Evolutionary conservation across 2,888 invertebrate genomes (phyloP).

Genomic region (Parnassius orleans): DNA sequence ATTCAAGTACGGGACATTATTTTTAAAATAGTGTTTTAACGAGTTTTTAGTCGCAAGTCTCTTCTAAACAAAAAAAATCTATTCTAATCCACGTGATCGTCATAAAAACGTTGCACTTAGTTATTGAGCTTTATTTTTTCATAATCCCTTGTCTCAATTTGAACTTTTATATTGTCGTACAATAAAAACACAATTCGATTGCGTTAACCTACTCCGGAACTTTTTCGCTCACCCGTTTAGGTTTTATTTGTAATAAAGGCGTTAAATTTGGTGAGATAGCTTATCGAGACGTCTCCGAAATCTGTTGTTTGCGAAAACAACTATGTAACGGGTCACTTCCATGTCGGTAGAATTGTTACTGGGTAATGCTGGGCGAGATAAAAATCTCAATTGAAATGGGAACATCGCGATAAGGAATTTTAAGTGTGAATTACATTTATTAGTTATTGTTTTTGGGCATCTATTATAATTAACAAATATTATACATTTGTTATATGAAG

Average conservation of each 20-base stretch:
- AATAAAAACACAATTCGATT: conserved; percentile 37
- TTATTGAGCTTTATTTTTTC: too few relatives aligned
- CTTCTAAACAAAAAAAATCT: too few relatives aligned
- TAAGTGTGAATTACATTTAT: too few relatives aligned
- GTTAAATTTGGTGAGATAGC: conserved; percentile 61
- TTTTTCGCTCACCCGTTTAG: conserved; percentile 13
- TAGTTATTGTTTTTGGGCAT: too few relatives aligned
- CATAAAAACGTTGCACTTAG: too few relatives aligned
- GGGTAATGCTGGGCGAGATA: conserved; percentile 43
- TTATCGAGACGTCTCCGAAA: conserved; percentile 49
- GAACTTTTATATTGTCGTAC: background rate
- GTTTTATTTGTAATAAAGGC: conserved; percentile 62
- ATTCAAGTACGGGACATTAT: too few relatives aligned
- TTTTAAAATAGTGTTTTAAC: too few relatives aligned
- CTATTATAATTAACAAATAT: too few relatives aligned
- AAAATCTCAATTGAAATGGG: conserved; percentile 44
- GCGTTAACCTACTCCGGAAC: conserved; percentile 42
- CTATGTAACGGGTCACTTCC: conserved; percentile 58
- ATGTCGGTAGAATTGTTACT: conserved; percentile 45
- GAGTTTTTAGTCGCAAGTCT: too few relatives aligned
- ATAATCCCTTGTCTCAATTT: too few relatives aligned
- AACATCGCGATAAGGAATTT: conserved; percentile 31
- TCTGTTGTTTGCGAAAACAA: conserved; percentile 62
- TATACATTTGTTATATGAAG: too few relatives aligned
- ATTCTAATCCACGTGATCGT: too few relatives aligned